phyloP scores from a whole-genome alignment of 2,113 vertebrate genomes.

The Albula glossodonta region DNA sequence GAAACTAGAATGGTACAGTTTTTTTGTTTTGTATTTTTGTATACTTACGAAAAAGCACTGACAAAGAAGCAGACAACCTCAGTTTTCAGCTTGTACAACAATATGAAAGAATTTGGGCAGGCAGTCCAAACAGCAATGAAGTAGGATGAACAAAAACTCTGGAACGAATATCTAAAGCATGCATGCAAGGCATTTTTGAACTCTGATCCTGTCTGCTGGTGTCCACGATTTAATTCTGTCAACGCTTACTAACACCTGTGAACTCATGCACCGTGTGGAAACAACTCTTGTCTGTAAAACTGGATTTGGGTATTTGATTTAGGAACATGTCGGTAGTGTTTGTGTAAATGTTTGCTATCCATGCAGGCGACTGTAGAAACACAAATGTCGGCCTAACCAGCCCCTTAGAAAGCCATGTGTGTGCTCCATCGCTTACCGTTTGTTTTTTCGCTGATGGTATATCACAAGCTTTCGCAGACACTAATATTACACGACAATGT shows the following conservation, averaged over 20 bases:
- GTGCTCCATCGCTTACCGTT: neutral
- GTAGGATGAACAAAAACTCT: neutral
- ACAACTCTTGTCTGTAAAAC: constrained; percentile 37
- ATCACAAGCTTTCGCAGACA: constrained; percentile 3
- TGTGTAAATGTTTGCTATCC: constrained; percentile 17
- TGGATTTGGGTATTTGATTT: constrained; percentile 20
- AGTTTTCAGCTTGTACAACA: neutral
- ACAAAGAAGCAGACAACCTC: constrained; percentile 29
- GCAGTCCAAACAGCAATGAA: constrained; percentile 4
- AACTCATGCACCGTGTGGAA: constrained; percentile 45
- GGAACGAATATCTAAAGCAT: constrained; percentile 30
- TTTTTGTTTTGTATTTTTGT: constrained; percentile 74
- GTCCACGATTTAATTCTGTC: constrained; percentile 10
- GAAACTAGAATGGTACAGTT: constrained; percentile 60
- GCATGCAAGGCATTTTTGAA: constrained; percentile 33
- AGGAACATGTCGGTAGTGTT: neutral
- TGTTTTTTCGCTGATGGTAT: constrained; percentile 5
- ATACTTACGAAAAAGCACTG: constrained; percentile 62
- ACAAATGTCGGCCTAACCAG: neutral
- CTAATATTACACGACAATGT: neutral
- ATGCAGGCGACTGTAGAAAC: constrained; percentile 5
- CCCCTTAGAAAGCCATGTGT: neutral
- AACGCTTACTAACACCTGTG: constrained; percentile 2
- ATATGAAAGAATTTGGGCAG: neutral
- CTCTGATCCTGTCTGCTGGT: constrained; percentile 32